Base-by-base conservation (phyloP, 1,140 invertebrate genomes). In the Harlomillsia oculata region DNA sequence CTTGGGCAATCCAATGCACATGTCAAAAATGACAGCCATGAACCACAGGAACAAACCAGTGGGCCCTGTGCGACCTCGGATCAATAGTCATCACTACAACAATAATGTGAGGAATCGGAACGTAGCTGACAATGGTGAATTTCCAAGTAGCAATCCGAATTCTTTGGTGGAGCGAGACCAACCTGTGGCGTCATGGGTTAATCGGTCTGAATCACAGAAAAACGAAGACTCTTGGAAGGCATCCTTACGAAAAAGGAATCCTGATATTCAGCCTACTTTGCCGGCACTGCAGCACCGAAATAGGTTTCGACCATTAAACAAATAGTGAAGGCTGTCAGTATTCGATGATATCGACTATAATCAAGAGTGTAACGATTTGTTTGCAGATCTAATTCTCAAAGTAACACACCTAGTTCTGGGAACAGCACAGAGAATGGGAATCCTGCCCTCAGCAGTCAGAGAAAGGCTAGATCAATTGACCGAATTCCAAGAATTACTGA, bases 211-310 rank as follows among this genome's bases (percentile, higher is more conserved):
- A 26, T 39, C 57, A 20, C 53, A 60, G 36, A 40, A 34, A 23
- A 39, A 48, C 21, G 64, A 65, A 51, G 77, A 79, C 44, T 74
- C 74, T 66, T 80, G 78, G 78, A 76, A 76, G 9, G 76, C 75
- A 0, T 80, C 80, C 18, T 65, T 83, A 14, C 67, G 81, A 2
- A 76, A 76, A 58, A 70, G 80, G 37, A 79, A 83, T 70, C 79
- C 80, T 1, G 78, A 82, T 54, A 71, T 82, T 5, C 80, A 82
- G 64, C 79, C 80, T 1, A 77, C 78, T 6, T 66, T 83, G 45
- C 81, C 81, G 13, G 26, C 50, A 39, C 50, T 57, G 34, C 41
- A 36, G 3, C 25, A 26, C 14, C 39, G 39, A 8, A n/a, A n/a
- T n/a, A n/a, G n/a, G n/a, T n/a, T n/a, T n/a, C n/a, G n/a, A n/a